phyloP scores from a whole-genome alignment of 1,140 invertebrate species.

The Chelonus insularis region DNA sequence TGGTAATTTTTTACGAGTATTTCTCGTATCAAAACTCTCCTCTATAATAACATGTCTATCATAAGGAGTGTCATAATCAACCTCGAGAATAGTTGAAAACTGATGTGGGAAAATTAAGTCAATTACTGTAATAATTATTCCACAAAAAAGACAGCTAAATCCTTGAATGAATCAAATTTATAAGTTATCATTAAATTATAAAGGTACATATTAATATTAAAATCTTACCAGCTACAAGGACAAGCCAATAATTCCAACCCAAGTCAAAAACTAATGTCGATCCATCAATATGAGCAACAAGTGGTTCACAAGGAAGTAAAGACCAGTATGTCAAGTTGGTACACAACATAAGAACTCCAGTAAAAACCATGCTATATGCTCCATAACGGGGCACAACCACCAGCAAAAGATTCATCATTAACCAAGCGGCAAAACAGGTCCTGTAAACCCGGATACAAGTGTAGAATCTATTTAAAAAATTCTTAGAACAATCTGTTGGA shows the following conservation, averaged over 20 bases:
- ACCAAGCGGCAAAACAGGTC: conserved; percentile 86
- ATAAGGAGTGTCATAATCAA: conserved; percentile 92
- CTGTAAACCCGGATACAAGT: conserved; percentile 59
- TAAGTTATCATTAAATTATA: conserved; percentile 24
- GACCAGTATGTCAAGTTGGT: conserved; percentile 83
- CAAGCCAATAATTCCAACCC: conserved; percentile 93
- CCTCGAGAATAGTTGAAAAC: conserved; percentile 90
- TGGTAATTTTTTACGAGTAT: conserved; percentile 64
- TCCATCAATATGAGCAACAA: conserved; percentile 84
- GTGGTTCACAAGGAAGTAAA: conserved; percentile 77
- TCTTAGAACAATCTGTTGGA: not conserved
- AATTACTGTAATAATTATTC: conserved; percentile 76
- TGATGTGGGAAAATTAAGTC: conserved; percentile 87
- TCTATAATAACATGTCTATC: conserved; percentile 90
- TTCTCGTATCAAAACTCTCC: conserved; percentile 78
- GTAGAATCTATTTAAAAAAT: no score
- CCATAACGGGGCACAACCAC: conserved; percentile 92
- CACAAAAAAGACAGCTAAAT: conserved; percentile 72
- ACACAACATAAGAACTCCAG: conserved; percentile 74
- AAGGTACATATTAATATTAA: conserved; percentile 14
- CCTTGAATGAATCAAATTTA: conserved; percentile 63
- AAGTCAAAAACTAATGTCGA: conserved; percentile 77
- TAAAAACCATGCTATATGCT: conserved; percentile 83
- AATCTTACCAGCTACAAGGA: conserved; percentile 78
- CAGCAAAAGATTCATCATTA: conserved; percentile 89